Conservation (phyloP, 2,797 vertebrate genomes). For the Mormyrus proboscirostris region DNA sequence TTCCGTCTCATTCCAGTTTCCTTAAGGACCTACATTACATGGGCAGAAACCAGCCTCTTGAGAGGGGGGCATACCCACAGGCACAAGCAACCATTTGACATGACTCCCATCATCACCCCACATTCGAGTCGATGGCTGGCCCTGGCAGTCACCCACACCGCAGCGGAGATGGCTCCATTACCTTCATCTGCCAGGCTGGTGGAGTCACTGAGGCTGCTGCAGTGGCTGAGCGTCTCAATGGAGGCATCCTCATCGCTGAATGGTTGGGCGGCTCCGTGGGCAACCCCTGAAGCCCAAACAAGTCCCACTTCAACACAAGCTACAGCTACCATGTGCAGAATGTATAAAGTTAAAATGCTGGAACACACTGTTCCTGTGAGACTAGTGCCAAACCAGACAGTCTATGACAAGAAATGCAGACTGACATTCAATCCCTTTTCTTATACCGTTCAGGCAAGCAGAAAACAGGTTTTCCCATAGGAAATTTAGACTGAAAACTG, state of each 20-base stretch:
- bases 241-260: slow-evolving; percentile 97
- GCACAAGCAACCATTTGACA: neutral
- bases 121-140: neutral
- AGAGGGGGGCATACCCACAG: neutral
- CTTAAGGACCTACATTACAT: neutral
- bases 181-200: slow-evolving; percentile 87
- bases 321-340: neutral
- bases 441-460: neutral
- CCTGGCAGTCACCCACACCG: neutral
- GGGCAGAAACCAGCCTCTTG: neutral
- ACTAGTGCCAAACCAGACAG: neutral
- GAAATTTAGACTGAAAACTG: neutral
- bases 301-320: neutral
- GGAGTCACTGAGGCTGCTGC: slow-evolving; percentile 89
- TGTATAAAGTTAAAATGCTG: neutral
- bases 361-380: neutral
- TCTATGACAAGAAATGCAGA: neutral
- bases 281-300: slow-evolving; percentile 63
- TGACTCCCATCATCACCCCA: neutral
- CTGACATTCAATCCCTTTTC: neutral
- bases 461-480: neutral
- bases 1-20: neutral
- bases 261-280: slow-evolving; percentile 80
- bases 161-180: slow-evolving; percentile 38
- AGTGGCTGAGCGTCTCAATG: slow-evolving; percentile 95